phyloP scores from a whole-genome alignment of 2,888 invertebrate genomes.

The Cantharis nigra region DNA sequence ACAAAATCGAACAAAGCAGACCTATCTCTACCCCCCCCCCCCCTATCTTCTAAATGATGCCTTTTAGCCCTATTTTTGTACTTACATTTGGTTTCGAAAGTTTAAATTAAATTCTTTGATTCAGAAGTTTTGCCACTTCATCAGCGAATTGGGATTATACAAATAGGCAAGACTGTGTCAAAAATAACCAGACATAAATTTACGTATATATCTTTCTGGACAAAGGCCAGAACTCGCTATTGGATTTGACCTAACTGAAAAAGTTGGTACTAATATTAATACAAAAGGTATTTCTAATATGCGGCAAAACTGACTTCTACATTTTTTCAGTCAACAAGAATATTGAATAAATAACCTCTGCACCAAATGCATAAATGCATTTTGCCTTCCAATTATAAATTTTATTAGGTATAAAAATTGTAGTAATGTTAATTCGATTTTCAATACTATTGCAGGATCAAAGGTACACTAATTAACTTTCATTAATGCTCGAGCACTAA shows the following conservation, averaged over 20 bases:
- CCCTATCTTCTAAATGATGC: background rate
- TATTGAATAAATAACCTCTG: background rate
- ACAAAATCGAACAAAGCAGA: too few relatives aligned
- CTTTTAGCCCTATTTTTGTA: background rate
- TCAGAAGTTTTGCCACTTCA: background rate
- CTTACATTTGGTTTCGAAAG: background rate
- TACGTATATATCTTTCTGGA: slow-evolving; percentile 13
- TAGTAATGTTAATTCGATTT: background rate
- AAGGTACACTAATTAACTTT: background rate
- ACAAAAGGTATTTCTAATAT: background rate
- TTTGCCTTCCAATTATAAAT: background rate
- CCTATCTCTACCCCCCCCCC: too few relatives aligned
- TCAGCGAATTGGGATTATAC: slow-evolving; percentile 10
- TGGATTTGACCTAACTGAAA: background rate
- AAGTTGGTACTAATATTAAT: background rate
- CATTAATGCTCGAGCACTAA: background rate
- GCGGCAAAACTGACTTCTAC: slow-evolving; percentile 6
- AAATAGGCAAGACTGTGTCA: slow-evolving; percentile 16
- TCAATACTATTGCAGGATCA: background rate
- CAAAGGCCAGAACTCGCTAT: slow-evolving; percentile 19
- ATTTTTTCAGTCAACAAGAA: background rate
- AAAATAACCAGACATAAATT: slow-evolving; percentile 21
- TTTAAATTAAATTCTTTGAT: background rate
- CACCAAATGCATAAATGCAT: background rate
- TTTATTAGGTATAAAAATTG: background rate